phyloP scores from a whole-genome alignment of 2,888 invertebrate species.

The Quadroppia sp. region DNA sequence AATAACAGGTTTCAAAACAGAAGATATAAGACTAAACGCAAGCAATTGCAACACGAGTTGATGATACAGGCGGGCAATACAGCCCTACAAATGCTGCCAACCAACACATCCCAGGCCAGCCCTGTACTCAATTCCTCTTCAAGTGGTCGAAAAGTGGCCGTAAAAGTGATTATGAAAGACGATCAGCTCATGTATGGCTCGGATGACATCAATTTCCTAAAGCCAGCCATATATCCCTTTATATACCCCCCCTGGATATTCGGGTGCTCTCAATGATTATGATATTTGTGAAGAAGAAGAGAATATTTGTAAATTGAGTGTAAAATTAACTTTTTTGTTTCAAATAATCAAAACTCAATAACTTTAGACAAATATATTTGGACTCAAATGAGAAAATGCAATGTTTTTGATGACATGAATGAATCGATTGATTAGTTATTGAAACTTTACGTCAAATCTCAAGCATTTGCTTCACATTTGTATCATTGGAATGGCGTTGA shows the following conservation, averaged over 20 bases:
- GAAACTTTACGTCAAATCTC: background rate
- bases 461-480: conserved; percentile 14
- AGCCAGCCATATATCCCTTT: conserved; percentile 9
- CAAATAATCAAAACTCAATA: conserved; percentile 7
- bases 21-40: conserved; percentile 83
- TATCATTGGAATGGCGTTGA: conserved; percentile 3
- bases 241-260: conserved; percentile 31
- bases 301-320: background rate
- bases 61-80: conserved; percentile 35
- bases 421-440: conserved; percentile 2
- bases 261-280: conserved; percentile 12
- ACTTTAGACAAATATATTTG: background rate
- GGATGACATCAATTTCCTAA: conserved; percentile 18
- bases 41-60: conserved; percentile 60
- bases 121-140: conserved; percentile 53
- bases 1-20: conserved; percentile 44
- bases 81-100: conserved; percentile 25
- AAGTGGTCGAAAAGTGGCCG: conserved; percentile 74
- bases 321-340: background rate
- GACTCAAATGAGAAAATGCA: background rate
- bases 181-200: conserved; percentile 59
- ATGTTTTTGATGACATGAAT: conserved; percentile 10
- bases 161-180: conserved; percentile 82
- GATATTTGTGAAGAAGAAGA: background rate
- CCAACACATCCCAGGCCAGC: conserved; percentile 18